Percentiles rank a stretch among this genome's conserved stretches.
phyloP scores from a whole-genome alignment of 2,888 invertebrate species.

The Anagyrus pseudococci region DNA sequence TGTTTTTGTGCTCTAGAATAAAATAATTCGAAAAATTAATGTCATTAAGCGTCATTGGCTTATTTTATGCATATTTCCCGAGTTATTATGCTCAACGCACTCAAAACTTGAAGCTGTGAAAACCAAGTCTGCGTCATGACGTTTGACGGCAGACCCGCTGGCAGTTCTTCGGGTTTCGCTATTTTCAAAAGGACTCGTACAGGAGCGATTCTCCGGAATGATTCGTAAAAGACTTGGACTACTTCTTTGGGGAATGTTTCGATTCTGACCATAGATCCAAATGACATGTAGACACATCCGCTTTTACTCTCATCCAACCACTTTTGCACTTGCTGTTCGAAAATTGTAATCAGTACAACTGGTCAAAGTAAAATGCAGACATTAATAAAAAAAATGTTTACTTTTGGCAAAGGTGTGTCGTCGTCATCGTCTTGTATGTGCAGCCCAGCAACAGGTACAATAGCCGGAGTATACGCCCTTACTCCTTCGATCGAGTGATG shows the following conservation, averaged over 20 bases:
- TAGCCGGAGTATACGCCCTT: constrained; percentile 61
- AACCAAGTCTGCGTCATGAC: constrained; percentile 53
- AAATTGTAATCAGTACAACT: neutral
- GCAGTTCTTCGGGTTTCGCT: constrained; percentile 47
- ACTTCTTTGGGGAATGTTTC: constrained; percentile 49
- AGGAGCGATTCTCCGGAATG: constrained; percentile 51
- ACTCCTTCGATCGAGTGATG: constrained; percentile 65
- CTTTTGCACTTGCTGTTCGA: constrained; percentile 49
- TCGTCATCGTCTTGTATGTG: constrained; percentile 53
- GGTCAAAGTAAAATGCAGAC: too few relatives aligned
- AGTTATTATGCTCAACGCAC: constrained; percentile 40
- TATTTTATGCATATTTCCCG: neutral
- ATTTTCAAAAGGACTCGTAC: constrained; percentile 53
- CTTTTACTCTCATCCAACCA: constrained; percentile 53
- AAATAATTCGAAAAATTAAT: neutral
- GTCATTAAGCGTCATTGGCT: too few relatives aligned
- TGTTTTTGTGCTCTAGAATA: constrained; percentile 51
- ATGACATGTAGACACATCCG: constrained; percentile 54
- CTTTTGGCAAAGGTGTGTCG: constrained; percentile 21
- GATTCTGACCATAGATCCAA: constrained; percentile 56
- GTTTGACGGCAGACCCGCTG: constrained; percentile 52
- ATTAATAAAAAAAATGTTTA: constrained; percentile 17
- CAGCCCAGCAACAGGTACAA: constrained; percentile 66
- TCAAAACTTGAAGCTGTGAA: constrained; percentile 48
- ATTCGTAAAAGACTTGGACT: constrained; percentile 45